Conservation (phyloP, 2,797 vertebrate genomes). For the Myiotriccus ornatus region DNA sequence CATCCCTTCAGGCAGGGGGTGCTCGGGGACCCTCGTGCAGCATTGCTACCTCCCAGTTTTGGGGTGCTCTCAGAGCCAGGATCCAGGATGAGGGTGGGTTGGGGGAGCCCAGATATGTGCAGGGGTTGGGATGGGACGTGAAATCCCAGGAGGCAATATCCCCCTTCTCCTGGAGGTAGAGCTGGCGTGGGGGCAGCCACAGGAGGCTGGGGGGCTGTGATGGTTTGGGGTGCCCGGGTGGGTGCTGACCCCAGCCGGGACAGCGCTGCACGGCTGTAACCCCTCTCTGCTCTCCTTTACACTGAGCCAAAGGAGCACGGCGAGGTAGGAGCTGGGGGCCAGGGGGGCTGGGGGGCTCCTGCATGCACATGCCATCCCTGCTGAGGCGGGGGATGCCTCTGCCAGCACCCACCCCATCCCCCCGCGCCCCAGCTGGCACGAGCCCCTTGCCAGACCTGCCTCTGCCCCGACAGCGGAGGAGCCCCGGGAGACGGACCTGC, state of each 20-base stretch:
- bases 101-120: not conserved
- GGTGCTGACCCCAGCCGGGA: fast-evolving
- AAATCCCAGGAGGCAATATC: fast-evolving
- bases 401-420: no score
- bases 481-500: constrained; percentile 77
- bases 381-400: not conserved
- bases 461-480: constrained; percentile 53
- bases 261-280: fast-evolving
- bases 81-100: not conserved
- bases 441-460: fast-evolving
- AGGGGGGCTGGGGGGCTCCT: fast-evolving
- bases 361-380: not conserved
- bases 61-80: not conserved
- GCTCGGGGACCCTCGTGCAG: fast-evolving
- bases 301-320: constrained; percentile 39
- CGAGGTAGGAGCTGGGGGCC: constrained; percentile 39
- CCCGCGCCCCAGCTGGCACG: fast-evolving
- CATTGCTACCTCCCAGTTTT: fast-evolving
- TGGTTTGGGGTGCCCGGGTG: not conserved
- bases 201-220: fast-evolving
- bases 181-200: fast-evolving
- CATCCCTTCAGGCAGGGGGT: no score
- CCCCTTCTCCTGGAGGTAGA: not conserved
- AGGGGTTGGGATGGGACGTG: not conserved
- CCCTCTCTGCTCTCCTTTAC: constrained; percentile 32